Conservation (phyloP, 1,140 invertebrate species). For the Coenobita brevimanus region DNA sequence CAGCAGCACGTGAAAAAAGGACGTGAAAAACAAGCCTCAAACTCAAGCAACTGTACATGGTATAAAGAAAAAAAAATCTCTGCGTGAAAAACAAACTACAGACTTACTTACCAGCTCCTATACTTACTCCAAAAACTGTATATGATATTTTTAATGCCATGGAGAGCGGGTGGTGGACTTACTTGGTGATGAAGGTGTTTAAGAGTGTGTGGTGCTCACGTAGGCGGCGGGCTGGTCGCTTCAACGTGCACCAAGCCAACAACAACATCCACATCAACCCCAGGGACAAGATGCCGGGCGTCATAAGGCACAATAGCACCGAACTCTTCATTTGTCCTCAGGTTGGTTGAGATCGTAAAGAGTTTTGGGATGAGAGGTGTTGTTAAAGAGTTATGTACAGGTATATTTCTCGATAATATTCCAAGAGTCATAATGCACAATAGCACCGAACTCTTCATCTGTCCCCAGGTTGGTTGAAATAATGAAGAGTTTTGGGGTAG, state of each 20-base stretch:
- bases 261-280: conserved; percentile 3
- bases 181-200: conserved; percentile 63
- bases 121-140: too few species aligned
- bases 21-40: too few species aligned
- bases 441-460: conserved; percentile 40
- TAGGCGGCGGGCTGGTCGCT: conserved; percentile 43
- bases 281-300: conserved; percentile 42
- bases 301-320: conserved; percentile 55
- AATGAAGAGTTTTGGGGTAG: too few species aligned
- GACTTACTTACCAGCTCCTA: too few species aligned
- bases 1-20: too few species aligned
- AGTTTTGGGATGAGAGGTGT: too few species aligned
- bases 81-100: too few species aligned
- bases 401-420: too few species aligned
- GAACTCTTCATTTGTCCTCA: conserved; percentile 43
- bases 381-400: too few species aligned
- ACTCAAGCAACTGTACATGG: too few species aligned
- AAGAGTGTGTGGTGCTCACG: conserved; percentile 57
- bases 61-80: too few species aligned
- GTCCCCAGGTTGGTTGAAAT: conserved; percentile 52
- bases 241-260: conserved; percentile 63
- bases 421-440: conserved; percentile 54
- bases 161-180: conserved; percentile 52
- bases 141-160: conserved; percentile 21
- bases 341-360: too few species aligned